Conservation (phyloP, 2,888 invertebrate genomes). For the Eumacrocentrus americanus region DNA sequence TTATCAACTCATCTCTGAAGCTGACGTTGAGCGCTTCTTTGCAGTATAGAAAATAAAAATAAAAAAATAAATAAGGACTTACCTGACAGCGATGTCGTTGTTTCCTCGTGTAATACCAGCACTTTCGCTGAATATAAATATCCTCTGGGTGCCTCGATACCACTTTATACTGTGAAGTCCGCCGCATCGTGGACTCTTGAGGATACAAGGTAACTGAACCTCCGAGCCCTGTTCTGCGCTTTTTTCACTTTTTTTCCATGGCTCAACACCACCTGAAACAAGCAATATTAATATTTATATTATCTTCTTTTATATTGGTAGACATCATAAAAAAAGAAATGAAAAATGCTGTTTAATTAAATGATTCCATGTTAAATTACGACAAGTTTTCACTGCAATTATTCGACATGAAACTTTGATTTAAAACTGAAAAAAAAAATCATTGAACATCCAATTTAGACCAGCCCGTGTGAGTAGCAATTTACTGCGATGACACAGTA, state of each 20-base stretch:
- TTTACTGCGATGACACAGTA: neutral
- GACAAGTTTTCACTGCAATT: neutral
- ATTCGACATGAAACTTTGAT: neutral
- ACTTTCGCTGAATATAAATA: slow-evolving; percentile 76
- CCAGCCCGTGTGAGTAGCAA: neutral
- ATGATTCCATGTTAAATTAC: neutral
- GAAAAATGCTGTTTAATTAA: too few relatives aligned
- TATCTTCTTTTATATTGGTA: too few relatives aligned
- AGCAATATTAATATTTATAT: neutral
- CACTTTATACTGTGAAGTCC: slow-evolving; percentile 84
- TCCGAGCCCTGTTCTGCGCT: slow-evolving; percentile 74
- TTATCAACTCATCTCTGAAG: neutral
- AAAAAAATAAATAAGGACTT: slow-evolving; percentile 47
- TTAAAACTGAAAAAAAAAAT: neutral
- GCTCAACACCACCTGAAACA: slow-evolving; percentile 54
- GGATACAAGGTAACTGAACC: slow-evolving; percentile 74
- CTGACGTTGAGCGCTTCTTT: too few relatives aligned
- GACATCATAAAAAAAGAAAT: too few relatives aligned
- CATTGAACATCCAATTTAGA: neutral
- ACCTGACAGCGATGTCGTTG: slow-evolving; percentile 76
- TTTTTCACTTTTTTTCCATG: slow-evolving; percentile 56
- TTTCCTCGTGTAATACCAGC: slow-evolving; percentile 72
- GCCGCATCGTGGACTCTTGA: slow-evolving; percentile 76
- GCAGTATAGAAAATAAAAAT: neutral
- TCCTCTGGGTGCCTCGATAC: slow-evolving; percentile 76